Percentiles rank a stretch among this genome's conserved stretches.
These are phyloP conservation scores for Vannuccia rotundouncinata DNA, from an alignment of 2,888 invertebrate species.

Conservation along the genomic window DNA sequence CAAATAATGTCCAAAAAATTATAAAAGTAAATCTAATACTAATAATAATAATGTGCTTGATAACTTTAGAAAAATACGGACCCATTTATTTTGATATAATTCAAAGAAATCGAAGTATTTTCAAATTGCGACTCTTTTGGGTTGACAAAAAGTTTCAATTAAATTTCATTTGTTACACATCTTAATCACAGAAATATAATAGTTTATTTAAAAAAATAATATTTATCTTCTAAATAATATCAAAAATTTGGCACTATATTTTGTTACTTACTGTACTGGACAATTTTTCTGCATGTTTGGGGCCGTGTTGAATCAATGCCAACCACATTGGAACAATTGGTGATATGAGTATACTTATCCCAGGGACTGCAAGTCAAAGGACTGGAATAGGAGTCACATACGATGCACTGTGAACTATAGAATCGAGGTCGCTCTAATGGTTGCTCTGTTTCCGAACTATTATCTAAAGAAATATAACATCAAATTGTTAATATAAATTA, in stretches of 20 bases:
- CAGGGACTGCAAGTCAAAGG: background rate
- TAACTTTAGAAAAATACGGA: no score
- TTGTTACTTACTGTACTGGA: background rate
- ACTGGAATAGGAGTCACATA: slow-evolving; percentile 5
- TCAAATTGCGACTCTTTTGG: no score
- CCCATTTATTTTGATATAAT: no score
- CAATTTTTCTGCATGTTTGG: slow-evolving; percentile 6
- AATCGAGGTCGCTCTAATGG: no score
- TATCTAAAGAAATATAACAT: no score
- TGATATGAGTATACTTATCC: background rate
- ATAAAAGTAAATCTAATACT: background rate
- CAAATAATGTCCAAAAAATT: no score
- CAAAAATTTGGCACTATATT: background rate
- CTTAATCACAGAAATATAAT: no score
- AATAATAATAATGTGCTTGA: background rate
- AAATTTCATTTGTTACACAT: no score
- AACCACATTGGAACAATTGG: background rate
- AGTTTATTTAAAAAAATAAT: background rate
- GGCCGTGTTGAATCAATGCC: background rate
- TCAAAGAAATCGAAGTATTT: no score
- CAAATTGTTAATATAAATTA: no score
- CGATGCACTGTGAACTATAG: background rate
- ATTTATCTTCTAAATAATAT: background rate
- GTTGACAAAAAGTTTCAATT: no score
- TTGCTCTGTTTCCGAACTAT: no score